Conservation (phyloP, 2,797 vertebrate genomes). For the Selene dorsalis region DNA sequence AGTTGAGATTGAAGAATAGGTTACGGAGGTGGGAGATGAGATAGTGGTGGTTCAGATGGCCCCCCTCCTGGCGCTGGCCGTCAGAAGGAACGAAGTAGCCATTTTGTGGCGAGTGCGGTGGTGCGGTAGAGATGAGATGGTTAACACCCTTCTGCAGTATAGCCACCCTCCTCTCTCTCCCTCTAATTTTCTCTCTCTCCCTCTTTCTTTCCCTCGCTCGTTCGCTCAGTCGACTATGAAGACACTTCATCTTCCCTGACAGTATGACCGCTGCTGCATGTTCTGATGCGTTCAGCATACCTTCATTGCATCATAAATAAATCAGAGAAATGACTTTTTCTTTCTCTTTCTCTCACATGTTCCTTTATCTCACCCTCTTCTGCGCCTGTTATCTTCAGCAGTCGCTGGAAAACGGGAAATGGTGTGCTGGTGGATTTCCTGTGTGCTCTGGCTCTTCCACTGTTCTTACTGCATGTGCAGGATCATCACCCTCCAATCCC, state of each 20-base stretch:
- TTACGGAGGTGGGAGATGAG: constrained; percentile 74
- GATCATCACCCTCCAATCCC: constrained; percentile 69
- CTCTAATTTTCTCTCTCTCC: constrained; percentile 77
- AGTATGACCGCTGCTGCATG: constrained; percentile 97
- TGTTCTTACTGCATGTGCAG: constrained; percentile 58
- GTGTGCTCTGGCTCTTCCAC: constrained; percentile 58
- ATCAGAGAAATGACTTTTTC: constrained; percentile 94
- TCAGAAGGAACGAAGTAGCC: constrained; percentile 81
- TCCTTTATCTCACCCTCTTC: constrained; percentile 73
- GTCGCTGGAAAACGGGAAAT: constrained; percentile 77
- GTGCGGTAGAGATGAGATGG: constrained; percentile 88
- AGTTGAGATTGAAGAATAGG: constrained; percentile 73
- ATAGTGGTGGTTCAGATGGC: constrained; percentile 64
- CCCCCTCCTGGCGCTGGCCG: constrained; percentile 63
- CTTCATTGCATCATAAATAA: constrained; percentile 99
- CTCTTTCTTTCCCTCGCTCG: constrained; percentile 74
- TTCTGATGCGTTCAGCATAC: constrained; percentile 96
- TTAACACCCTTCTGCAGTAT: constrained; percentile 87
- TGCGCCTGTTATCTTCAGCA: constrained; percentile 79
- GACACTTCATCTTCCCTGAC: constrained; percentile 96
- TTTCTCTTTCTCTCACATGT: constrained; percentile 79
- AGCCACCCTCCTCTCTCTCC: constrained; percentile 76
- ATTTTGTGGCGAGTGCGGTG: constrained; percentile 83
- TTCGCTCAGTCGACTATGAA: constrained; percentile 92
- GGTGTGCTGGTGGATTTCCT: constrained; percentile 72